A percentile compares a stretch with the other conserved stretches of the same genome.
Conservation (phyloP, 1,140 invertebrate genomes). For the Heterodera schachtii region DNA sequence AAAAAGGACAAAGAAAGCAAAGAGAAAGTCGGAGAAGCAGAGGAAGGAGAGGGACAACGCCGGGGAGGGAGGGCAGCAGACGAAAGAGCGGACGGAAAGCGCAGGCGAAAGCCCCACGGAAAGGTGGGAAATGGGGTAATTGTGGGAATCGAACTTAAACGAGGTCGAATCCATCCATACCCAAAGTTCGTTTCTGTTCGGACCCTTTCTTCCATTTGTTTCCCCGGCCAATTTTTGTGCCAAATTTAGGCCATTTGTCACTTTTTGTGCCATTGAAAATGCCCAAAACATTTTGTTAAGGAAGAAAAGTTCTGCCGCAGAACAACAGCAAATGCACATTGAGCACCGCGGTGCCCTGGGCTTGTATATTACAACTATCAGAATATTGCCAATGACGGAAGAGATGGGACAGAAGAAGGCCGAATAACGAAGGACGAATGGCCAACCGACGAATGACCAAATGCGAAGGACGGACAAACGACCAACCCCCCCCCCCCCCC, state of each 20-base stretch:
- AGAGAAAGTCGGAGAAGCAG: neutral
- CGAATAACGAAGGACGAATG: neutral
- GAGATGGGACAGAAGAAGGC: neutral
- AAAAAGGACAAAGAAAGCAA: neutral
- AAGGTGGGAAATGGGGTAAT: neutral
- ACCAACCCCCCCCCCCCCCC: too few species aligned
- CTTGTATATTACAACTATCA: conserved; percentile 28
- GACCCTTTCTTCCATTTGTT: too few species aligned
- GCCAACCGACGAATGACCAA: neutral
- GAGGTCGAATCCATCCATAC: too few species aligned
- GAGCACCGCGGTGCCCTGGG: neutral
- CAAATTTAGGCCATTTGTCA: too few species aligned
- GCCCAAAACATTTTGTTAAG: neutral
- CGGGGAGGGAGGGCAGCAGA: neutral
- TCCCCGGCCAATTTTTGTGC: too few species aligned
- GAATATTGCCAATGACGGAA: conserved; percentile 15
- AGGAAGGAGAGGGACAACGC: neutral
- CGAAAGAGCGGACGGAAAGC: neutral
- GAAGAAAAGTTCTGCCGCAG: neutral
- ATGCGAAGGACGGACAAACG: too few species aligned
- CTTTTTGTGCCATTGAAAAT: too few species aligned
- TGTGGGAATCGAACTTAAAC: too few species aligned
- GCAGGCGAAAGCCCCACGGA: neutral
- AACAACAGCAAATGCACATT: neutral
- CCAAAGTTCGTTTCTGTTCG: too few species aligned